Base-by-base conservation (phyloP, 2,888 invertebrate species). In the Xestoiulus laeticollis region DNA sequence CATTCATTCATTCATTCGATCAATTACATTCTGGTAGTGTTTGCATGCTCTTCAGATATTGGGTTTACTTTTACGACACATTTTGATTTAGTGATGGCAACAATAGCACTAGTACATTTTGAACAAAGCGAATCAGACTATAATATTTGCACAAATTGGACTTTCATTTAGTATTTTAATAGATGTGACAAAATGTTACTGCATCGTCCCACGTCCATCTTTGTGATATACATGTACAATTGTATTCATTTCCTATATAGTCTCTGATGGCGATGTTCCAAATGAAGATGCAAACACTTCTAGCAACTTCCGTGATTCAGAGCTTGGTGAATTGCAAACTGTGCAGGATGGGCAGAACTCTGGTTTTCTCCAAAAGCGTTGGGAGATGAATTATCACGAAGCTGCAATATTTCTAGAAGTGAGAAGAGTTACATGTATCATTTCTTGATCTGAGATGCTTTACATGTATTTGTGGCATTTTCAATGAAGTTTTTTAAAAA, bases 321-420 rank as follows among this genome's bases (percentile, higher is more conserved):
- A 82, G n/a, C 85, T 84, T 32, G 85, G 85, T 48, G 88, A 88
- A 43, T n/a, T 88, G 10, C 88, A 85, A 10, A 44, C 78, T 8
- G 22, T 53, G n/a, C 48, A 85, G 6, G 87, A 59, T 16, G 78
- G 85, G 38, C 59, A 43, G 59, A 85, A 44, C 19, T 22, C 87
- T 8, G 87, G 85, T 59, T 44, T 87, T 53, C 30, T 89, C 0
- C 78, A 85, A 5, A 88, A 82, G 84, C 84, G 84, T 90, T 97
- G 96, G 96, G 95, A 96, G 92, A 96, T 96, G 95, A 97, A 97
- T 92, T 97, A 96, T 91, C 96, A 96, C 91, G 96, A 97, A 91
- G 96, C 97, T 22, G 96, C 97, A 86, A 97, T 97, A 90, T 97
- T 95, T 92, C 93, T 97, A 90, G 96, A 96, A 94, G 96, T 95